Percentiles rank a stretch among this genome's conserved stretches.
Evolutionary conservation across 2,888 invertebrate genomes (phyloP).

Genomic region (Lithodes maja): DNA sequence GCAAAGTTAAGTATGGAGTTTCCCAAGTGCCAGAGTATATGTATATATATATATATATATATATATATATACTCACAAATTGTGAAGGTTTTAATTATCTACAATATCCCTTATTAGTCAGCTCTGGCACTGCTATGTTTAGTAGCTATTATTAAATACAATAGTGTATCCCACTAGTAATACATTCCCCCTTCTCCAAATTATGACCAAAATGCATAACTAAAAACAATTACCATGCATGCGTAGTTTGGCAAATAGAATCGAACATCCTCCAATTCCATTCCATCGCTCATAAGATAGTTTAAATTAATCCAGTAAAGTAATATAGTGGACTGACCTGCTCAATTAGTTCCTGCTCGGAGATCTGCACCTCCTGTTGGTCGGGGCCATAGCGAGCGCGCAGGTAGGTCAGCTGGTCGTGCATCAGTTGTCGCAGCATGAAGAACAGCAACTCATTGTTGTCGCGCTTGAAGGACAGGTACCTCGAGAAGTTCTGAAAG

Average conservation of each 20-base stretch:
- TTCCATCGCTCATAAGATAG: not conserved
- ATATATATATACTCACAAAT: too few species aligned
- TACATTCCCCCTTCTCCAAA: too few species aligned
- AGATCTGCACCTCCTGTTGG: slow-evolving; percentile 86
- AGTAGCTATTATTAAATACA: too few species aligned
- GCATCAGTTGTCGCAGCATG: slow-evolving; percentile 92
- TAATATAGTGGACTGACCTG: slow-evolving; percentile 76
- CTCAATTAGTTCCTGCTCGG: slow-evolving; percentile 88
- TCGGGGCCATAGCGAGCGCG: slow-evolving; percentile 76
- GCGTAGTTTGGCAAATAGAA: too few species aligned
- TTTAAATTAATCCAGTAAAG: not conserved
- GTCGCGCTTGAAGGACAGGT: slow-evolving; percentile 94
- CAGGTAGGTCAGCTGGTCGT: slow-evolving; percentile 90
- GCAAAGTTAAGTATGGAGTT: too few species aligned
- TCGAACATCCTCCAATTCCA: not conserved
- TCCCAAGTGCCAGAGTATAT: too few species aligned
- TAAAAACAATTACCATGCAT: not conserved
- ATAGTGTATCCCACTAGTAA: too few species aligned
- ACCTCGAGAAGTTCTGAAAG: slow-evolving; percentile 92
- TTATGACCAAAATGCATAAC: not conserved
- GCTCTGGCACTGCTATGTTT: too few species aligned
- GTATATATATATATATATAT: too few species aligned
- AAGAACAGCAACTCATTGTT: slow-evolving; percentile 97
- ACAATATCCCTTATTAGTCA: too few species aligned
- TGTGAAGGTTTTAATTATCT: too few species aligned